Conservation (phyloP, 1,140 invertebrate species). For the Episyrphus balteatus region DNA sequence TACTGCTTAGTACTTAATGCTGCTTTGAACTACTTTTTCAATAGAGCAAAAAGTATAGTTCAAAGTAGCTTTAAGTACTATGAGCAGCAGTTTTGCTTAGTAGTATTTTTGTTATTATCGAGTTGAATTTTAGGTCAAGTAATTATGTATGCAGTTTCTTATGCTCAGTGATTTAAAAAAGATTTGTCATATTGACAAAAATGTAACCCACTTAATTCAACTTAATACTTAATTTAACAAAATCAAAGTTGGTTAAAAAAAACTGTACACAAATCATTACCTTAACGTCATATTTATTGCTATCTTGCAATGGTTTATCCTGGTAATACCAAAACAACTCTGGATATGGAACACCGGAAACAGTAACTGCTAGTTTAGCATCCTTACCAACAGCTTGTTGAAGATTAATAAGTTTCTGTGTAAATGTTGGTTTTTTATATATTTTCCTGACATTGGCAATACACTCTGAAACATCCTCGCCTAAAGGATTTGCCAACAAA, state of each 20-base stretch:
- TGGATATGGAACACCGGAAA: slow-evolving; percentile 77
- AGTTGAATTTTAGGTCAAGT: no score
- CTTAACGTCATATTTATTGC: slow-evolving; percentile 65
- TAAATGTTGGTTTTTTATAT: slow-evolving; percentile 67
- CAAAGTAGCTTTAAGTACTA: no score
- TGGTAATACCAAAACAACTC: slow-evolving; percentile 78
- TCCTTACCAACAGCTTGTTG: slow-evolving; percentile 70
- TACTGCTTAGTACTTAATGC: no score
- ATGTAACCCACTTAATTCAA: no score
- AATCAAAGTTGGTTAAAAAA: no score
- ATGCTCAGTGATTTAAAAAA: no score
- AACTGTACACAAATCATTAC: slow-evolving; percentile 10
- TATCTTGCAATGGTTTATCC: slow-evolving; percentile 51
- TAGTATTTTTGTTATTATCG: no score
- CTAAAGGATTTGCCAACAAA: slow-evolving; percentile 60
- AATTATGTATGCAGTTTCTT: no score
- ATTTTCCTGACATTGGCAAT: slow-evolving; percentile 67
- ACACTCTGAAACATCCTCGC: slow-evolving; percentile 54
- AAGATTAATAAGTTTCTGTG: slow-evolving; percentile 70
- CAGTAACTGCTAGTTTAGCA: slow-evolving; percentile 69
- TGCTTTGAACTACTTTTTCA: no score
- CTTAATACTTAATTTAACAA: not conserved
- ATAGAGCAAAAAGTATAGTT: no score
- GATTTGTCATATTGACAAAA: no score
- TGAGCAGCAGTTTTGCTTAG: no score